Evolutionary conservation across 2,797 vertebrate genomes (phyloP).

Genomic region (Xenops minutus): DNA sequence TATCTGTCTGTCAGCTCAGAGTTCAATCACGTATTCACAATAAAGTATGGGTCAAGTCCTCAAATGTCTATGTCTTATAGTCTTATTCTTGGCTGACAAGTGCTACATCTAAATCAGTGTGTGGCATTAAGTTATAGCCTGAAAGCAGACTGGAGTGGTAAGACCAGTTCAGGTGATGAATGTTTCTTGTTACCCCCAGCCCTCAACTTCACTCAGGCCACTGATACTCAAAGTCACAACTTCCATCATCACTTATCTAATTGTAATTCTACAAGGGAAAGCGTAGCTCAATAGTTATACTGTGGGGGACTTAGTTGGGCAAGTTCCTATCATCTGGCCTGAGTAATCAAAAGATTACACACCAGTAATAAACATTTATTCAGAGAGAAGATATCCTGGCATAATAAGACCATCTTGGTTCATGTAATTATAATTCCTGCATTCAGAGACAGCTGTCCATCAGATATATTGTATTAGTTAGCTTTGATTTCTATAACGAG

Average conservation of each 20-base stretch:
- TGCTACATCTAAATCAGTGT: slow-evolving; percentile 62
- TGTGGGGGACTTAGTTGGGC: neutral
- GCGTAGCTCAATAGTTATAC: neutral
- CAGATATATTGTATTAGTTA: slow-evolving; percentile 42
- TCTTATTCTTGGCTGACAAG: slow-evolving; percentile 60
- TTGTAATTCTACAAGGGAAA: neutral
- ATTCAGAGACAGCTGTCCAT: slow-evolving; percentile 54
- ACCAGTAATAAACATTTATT: slow-evolving; percentile 46
- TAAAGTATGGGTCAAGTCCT: slow-evolving; percentile 61
- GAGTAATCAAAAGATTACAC: slow-evolving; percentile 43
- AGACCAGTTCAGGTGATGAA: neutral
- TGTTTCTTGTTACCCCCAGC: neutral
- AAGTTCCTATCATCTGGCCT: slow-evolving; percentile 17
- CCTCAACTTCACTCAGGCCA: neutral
- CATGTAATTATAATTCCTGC: slow-evolving; percentile 40
- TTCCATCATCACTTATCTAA: neutral
- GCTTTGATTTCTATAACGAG: slow-evolving; percentile 59
- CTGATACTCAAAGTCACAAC: neutral
- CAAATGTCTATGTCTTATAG: slow-evolving; percentile 46
- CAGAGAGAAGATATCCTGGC: slow-evolving; percentile 32
- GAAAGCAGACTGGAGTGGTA: slow-evolving; percentile 13
- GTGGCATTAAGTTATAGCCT: slow-evolving; percentile 49
- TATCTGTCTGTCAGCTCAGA: slow-evolving; percentile 58
- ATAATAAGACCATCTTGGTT: slow-evolving; percentile 41
- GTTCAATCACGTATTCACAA: slow-evolving; percentile 59